Percentiles rank a stretch among this genome's conserved stretches.
Evolutionary conservation across 2,888 invertebrate species (phyloP).

Genomic region (Netelia virgata): DNA sequence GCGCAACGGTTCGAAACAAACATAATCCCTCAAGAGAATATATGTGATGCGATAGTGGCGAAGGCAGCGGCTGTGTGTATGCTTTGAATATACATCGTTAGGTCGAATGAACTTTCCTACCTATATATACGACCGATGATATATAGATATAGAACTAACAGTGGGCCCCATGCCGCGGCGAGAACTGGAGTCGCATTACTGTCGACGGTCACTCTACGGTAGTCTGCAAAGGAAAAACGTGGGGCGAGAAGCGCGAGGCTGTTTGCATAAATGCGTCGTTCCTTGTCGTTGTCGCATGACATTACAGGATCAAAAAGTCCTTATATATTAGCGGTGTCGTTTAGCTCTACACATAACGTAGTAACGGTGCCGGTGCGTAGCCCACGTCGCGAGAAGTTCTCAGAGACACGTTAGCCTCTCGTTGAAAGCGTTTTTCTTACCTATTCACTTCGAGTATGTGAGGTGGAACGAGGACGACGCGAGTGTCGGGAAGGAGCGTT

Average conservation of each 20-base stretch:
- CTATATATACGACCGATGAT: not conserved
- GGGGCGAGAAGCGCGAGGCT: slow-evolving; percentile 12
- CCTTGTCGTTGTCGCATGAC: slow-evolving; percentile 22
- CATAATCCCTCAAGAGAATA: not conserved
- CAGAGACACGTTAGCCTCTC: not conserved
- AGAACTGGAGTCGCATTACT: slow-evolving; percentile 54
- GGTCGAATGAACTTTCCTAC: slow-evolving; percentile 19
- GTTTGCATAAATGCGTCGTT: slow-evolving; percentile 16
- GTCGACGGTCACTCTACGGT: slow-evolving; percentile 30
- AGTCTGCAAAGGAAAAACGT: slow-evolving; percentile 15
- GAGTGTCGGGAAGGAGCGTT: slow-evolving; percentile 15
- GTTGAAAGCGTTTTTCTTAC: not conserved
- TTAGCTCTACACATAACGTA: not conserved
- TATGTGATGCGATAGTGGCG: not conserved
- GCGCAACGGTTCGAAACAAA: slow-evolving; percentile 15
- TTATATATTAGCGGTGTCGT: slow-evolving; percentile 7
- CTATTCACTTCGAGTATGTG: not conserved
- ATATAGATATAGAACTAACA: slow-evolving; percentile 32
- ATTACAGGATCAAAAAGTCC: slow-evolving; percentile 46
- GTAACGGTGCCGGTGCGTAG: slow-evolving; percentile 19
- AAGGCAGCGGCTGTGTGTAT: not conserved
- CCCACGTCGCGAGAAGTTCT: not conserved
- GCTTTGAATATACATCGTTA: not conserved
- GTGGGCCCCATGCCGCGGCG: slow-evolving; percentile 53
- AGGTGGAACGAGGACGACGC: not conserved